These are phyloP conservation scores for Anas platyrhynchos DNA, from an alignment of 2,113 vertebrate genomes.

Conservation along the genomic window DNA sequence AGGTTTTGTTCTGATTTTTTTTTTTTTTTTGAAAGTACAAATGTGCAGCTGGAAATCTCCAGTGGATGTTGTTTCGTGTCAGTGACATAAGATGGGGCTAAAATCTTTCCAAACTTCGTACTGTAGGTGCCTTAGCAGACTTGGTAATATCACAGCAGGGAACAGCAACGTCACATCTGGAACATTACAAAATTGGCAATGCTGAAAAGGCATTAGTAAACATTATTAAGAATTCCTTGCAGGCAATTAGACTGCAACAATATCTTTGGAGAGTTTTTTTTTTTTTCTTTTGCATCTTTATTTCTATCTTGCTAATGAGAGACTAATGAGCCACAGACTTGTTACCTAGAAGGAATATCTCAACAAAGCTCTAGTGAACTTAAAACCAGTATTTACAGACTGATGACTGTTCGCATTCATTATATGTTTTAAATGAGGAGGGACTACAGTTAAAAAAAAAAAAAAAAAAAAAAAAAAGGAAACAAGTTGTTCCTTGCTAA, in stretches of 20 bases:
- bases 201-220: slow-evolving; percentile 83
- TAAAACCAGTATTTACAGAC: slow-evolving; percentile 83
- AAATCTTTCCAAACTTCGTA: slow-evolving; percentile 73
- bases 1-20: neutral
- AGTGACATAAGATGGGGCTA: slow-evolving; percentile 82
- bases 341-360: slow-evolving; percentile 80
- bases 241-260: slow-evolving; percentile 81
- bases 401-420: slow-evolving; percentile 77
- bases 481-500: slow-evolving; percentile 54
- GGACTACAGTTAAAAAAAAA: slow-evolving; percentile 37
- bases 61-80: slow-evolving; percentile 73
- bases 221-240: slow-evolving; percentile 85
- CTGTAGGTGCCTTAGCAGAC: slow-evolving; percentile 64
- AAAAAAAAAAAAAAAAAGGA: slow-evolving; percentile 24
- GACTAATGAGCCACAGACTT: slow-evolving; percentile 82
- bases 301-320: slow-evolving; percentile 83
- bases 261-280: slow-evolving; percentile 76
- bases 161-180: slow-evolving; percentile 78
- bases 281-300: slow-evolving; percentile 74
- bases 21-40: slow-evolving; percentile 54
- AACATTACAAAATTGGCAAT: slow-evolving; percentile 79
- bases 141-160: slow-evolving; percentile 74
- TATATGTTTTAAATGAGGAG: slow-evolving; percentile 76
- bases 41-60: slow-evolving; percentile 47
- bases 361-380: slow-evolving; percentile 78